A percentile compares a stretch with the other conserved stretches of the same genome.
Conservation (phyloP, 2,888 invertebrate genomes). For the Mesopsocus fuscifrons region DNA sequence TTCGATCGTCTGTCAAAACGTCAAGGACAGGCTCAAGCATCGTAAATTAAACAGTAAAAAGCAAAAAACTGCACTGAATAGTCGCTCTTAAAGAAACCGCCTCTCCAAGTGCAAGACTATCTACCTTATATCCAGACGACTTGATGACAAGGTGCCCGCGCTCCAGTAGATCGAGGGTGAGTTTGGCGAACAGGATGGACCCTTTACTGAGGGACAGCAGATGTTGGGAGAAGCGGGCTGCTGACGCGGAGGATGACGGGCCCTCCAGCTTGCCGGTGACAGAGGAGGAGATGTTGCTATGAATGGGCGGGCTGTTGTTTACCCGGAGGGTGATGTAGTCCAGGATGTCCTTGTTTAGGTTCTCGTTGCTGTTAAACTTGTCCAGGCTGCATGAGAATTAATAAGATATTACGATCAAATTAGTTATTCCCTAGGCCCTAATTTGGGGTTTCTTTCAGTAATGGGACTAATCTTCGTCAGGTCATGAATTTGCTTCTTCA, state of each 20-base stretch:
- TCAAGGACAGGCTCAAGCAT: too few relatives aligned
- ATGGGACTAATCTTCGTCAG: too few relatives aligned
- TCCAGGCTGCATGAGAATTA: conserved; percentile 42
- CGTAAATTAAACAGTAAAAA: too few relatives aligned
- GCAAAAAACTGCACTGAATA: too few relatives aligned
- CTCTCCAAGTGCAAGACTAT: too few relatives aligned
- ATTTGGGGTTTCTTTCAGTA: too few relatives aligned
- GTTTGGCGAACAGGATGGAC: conserved; percentile 79
- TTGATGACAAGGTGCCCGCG: conserved; percentile 82
- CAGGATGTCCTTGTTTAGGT: conserved; percentile 62
- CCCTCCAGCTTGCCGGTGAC: conserved; percentile 40
- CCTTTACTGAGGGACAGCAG: conserved; percentile 67
- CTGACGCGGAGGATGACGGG: conserved; percentile 34
- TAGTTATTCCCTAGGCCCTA: too few relatives aligned
- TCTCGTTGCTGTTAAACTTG: conserved; percentile 39
- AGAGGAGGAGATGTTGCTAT: conserved; percentile 53
- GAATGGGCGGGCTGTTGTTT: conserved; percentile 60
- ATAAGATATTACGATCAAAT: too few relatives aligned
- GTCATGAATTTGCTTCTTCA: too few relatives aligned
- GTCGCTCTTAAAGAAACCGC: too few relatives aligned
- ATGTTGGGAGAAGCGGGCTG: conserved; percentile 69
- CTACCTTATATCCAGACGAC: conserved; percentile 75
- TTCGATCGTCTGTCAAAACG: too few relatives aligned
- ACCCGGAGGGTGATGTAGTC: conserved; percentile 75
- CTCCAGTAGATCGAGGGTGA: conserved; percentile 80